Percentiles rank a stretch among this genome's conserved stretches.
Conservation (phyloP, 2,888 invertebrate species). For the Latheticus oryzae region DNA sequence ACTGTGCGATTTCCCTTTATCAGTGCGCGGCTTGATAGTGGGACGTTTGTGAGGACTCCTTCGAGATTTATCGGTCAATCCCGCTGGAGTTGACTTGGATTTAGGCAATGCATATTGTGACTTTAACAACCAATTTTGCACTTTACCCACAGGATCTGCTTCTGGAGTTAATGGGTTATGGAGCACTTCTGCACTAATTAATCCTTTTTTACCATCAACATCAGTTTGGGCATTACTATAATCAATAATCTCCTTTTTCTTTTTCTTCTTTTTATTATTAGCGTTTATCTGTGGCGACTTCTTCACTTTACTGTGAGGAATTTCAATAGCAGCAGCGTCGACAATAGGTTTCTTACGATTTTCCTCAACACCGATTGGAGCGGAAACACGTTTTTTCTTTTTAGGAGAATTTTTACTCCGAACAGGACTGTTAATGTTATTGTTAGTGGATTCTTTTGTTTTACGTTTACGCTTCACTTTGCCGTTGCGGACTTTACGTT, state of each 20-base stretch:
- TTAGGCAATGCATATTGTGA: slow-evolving; percentile 80
- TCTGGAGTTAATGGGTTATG: slow-evolving; percentile 62
- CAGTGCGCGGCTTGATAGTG: slow-evolving; percentile 65
- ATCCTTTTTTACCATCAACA: slow-evolving; percentile 68
- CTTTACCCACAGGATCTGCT: slow-evolving; percentile 77
- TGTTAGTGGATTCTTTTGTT: slow-evolving; percentile 51
- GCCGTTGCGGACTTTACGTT: slow-evolving; percentile 80
- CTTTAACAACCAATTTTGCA: slow-evolving; percentile 86
- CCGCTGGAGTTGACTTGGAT: slow-evolving; percentile 86
- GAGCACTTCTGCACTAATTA: slow-evolving; percentile 65
- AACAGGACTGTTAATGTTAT: slow-evolving; percentile 60
- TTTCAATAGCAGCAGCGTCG: slow-evolving; percentile 60
- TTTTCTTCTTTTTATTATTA: slow-evolving; percentile 69
- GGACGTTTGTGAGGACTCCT: slow-evolving; percentile 67
- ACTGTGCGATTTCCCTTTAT: slow-evolving; percentile 73
- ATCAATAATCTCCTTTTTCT: slow-evolving; percentile 81
- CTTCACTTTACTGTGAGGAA: slow-evolving; percentile 64
- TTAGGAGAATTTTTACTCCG: slow-evolving; percentile 61
- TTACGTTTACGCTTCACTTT: slow-evolving; percentile 68
- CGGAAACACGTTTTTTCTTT: slow-evolving; percentile 65
- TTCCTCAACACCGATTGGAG: slow-evolving; percentile 69
- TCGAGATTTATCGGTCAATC: slow-evolving; percentile 72
- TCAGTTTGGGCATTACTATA: slow-evolving; percentile 78
- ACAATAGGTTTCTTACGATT: slow-evolving; percentile 67
- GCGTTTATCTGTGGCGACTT: slow-evolving; percentile 59